Base-by-base conservation (phyloP, 2,797 vertebrate genomes). In the Sphenodon punctatus region DNA sequence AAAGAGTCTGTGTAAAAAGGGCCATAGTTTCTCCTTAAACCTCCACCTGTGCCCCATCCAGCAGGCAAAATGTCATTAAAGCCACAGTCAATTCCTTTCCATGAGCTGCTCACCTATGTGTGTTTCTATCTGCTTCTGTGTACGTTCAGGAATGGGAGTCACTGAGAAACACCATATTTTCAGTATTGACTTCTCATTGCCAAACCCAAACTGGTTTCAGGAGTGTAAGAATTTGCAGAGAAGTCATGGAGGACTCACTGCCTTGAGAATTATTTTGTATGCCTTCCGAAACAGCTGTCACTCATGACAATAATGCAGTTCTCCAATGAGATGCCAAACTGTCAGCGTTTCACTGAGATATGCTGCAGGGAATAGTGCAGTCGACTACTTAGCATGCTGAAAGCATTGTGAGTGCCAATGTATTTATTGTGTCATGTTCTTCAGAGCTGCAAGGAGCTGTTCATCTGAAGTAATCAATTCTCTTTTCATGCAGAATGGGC, bases 341-440 rank as follows among this genome's bases (percentile, higher is more conserved):
- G 81, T 86, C 78, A 91, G 83, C 64, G 82, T 94, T 93, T 92
- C 82, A 86, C 92, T 91, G 92, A 90, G 93, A 88, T 80, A 73
- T 75, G 85, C 79, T 85, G 55, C 43, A 75, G 61, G 59, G 82
- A 84, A 86, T 85, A 92, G 78, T 58, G 90, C 55, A 65, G 59
- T 85, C 69, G 86, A 88, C 85, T 87, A 43, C 66, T 94, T 89
- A 91, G 65, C 70, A 87, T 83, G 90, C 68, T 65, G 81, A 85
- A 78, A 81, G 89, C 79, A 74, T 43, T 59, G 76, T 45, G 30
- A 59, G 58, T 59, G 81, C 74, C 86, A 87, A 79, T 76, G 65
- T 88, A 82, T 89, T 93, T 93, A 78, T 80, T 4, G 1, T 86
- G 71, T 67, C 82, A 87, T 78, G 73, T 80, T 88, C 72, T 82